Base-by-base conservation (phyloP, 2,888 invertebrate genomes). In the Anoncus sp. region DNA sequence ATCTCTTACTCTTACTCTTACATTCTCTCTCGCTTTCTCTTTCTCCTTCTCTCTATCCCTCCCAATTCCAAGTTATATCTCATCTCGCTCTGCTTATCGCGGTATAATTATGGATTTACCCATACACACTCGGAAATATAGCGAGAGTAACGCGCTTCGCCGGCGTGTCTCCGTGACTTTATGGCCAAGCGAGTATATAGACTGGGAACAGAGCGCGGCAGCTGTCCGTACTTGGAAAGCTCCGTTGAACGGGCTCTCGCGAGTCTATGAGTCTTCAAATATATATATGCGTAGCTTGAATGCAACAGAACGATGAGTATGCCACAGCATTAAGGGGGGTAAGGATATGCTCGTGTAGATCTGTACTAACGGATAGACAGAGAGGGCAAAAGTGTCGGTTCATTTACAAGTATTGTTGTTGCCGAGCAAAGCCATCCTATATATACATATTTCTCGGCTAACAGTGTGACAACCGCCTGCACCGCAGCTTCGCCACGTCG, bases 351-450 rank as follows among this genome's bases (percentile, higher is more conserved):
- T 76, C 83, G 75, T 83, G 84, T 86, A 88, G 86, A 87, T 81
- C 79, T 74, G 65, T 62, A 55, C 40, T 47, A 77, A 65, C 53
- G 65, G 77, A 79, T 63, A 75, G 72, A 73, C 55, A 69, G 76
- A 70, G 65, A 51, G 35, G 49, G 87, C 84, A 85, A 85, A 85
- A 87, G 82, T 85, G 84, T 81, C 81, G 87, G 87, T 89, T 89
- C 88, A 88, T 88, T 89, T 89, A 86, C 87, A 84, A 83, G 88
- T 85, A 89, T 89, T 89, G 89, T 89, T 86, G 86, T 82, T 83
- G 82, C 80, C 66, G 22, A 45, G 71, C 27, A 55, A 53, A 76
- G 31, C 35, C 43, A 43, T 66, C 24, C 14, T 18, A 66, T 66
- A 43, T 27, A 53, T 43, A 55, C 12, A 7, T 51, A 14, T 24